These are phyloP conservation scores for Rhinogobio ventralis DNA, from an alignment of 2,797 vertebrate genomes.

Conservation along the genomic window DNA sequence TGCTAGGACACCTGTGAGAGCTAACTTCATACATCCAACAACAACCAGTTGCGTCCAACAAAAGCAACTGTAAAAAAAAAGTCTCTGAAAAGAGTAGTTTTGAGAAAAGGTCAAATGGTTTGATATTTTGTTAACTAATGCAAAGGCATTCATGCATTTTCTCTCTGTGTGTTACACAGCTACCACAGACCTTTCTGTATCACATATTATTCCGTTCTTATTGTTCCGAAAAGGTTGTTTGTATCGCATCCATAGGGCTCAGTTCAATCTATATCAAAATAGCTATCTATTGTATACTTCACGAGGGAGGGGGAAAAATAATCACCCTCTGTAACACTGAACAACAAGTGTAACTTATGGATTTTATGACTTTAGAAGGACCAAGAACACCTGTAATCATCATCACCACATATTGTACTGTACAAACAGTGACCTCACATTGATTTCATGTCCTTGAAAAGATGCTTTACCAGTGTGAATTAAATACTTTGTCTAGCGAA, in stretches of 20 bases:
- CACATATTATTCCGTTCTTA: background rate
- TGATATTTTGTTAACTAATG: background rate
- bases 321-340: background rate
- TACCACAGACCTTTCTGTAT: background rate
- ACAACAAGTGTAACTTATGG: background rate
- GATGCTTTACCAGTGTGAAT: background rate
- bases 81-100: background rate
- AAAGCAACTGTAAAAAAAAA: background rate
- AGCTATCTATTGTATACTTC: background rate
- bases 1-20: no score
- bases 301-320: background rate
- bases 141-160: background rate
- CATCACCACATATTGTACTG: background rate
- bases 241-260: background rate
- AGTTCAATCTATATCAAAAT: background rate
- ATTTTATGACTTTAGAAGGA: background rate
- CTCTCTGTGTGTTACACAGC: background rate
- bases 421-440: background rate
- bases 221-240: background rate
- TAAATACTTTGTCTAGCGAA: background rate
- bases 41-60: background rate
- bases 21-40: no score
- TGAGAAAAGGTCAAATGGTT: background rate
- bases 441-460: background rate
- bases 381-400: background rate